These are phyloP conservation scores for Pseudomyrmex sp. DNA, from an alignment of 1,140 invertebrate genomes.

Conservation along the genomic window DNA sequence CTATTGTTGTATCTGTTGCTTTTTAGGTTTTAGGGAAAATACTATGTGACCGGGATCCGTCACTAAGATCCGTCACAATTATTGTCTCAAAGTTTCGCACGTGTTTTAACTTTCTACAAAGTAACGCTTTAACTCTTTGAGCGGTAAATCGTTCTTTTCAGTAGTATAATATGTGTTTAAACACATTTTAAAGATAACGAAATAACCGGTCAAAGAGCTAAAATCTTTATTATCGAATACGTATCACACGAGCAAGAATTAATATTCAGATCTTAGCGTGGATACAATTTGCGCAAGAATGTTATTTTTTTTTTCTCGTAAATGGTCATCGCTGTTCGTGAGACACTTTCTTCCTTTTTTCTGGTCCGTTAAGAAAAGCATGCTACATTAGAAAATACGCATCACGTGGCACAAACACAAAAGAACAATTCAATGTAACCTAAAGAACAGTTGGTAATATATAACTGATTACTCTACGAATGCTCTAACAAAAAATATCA, in stretches of 20 bases:
- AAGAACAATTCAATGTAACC: slow-evolving; percentile 74
- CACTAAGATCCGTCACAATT: slow-evolving; percentile 55
- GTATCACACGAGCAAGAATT: slow-evolving; percentile 11
- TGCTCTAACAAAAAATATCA: slow-evolving; percentile 70
- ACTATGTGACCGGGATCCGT: slow-evolving; percentile 60
- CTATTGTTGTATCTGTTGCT: slow-evolving; percentile 55
- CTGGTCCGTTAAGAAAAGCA: slow-evolving; percentile 70
- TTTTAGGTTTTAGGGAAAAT: slow-evolving; percentile 54
- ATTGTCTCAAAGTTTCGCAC: neutral
- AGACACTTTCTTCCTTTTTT: slow-evolving; percentile 34
- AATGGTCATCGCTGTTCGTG: slow-evolving; percentile 63
- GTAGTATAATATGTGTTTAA: neutral
- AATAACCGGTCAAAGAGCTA: neutral
- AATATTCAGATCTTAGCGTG: slow-evolving; percentile 57
- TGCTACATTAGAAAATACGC: slow-evolving; percentile 76
- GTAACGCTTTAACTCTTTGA: neutral
- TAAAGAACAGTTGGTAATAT: slow-evolving; percentile 68
- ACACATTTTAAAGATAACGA: neutral
- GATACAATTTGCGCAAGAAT: slow-evolving; percentile 43
- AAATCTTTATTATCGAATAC: neutral
- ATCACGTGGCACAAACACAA: slow-evolving; percentile 72
- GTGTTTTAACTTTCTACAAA: neutral
- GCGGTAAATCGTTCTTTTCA: neutral
- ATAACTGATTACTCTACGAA: slow-evolving; percentile 72
- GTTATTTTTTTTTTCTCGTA: slow-evolving; percentile 31